Base-by-base conservation (phyloP, 1,140 invertebrate genomes). In the Gryllus bimaculatus region DNA sequence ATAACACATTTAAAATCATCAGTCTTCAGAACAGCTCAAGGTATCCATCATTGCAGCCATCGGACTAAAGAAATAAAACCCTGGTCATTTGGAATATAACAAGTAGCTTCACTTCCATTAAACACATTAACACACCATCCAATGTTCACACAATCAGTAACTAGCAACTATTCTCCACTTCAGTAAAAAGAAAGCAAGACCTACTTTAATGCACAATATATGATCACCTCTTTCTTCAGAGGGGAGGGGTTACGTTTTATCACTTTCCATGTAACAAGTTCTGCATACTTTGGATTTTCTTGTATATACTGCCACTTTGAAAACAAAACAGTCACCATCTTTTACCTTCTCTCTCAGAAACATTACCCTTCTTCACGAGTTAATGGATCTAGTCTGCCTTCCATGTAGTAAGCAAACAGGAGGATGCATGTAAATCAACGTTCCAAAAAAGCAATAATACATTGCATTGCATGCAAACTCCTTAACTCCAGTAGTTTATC, bases 351-450 rank as follows among this genome's bases (percentile, higher is more conserved):
- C 48, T 15, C 47, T 20, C 21, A 48, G 47, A 77, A 77, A 77
- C 76, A 77, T 20, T 48, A 77, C 47, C 47, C n/a, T 48, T 77
- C 26, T 47, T 76, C 47, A 47, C 76, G 47, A 13, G 47, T 48
- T n/a, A 48, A 21, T 48, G 8, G 18, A 20, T 48, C 26, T 48
- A 47, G 21, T 20, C n/a, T 77, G 13, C 76, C 21, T 54, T n/a
- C 47, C 7, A 48, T 77, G 39, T 48, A 77, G 15, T 77, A 48
- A 39, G n/a, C 20, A 48, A 15, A 54, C 8, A 48, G 76, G 47
- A 77, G 76, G 48, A 77, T 77, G 76, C 76, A 77, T 48, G 47
- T 20, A 77, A 77, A 77, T 49, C 76, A 77, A 77, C 48, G 76
- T 54, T 20, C n/a, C 48, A 77, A 77, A 26, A 47, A 77, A 77